Evolutionary conservation across 2,113 vertebrate genomes (phyloP), one percentile per base, ranked within the genome.

Genomic region (Nesoenas mayeri): DNA sequence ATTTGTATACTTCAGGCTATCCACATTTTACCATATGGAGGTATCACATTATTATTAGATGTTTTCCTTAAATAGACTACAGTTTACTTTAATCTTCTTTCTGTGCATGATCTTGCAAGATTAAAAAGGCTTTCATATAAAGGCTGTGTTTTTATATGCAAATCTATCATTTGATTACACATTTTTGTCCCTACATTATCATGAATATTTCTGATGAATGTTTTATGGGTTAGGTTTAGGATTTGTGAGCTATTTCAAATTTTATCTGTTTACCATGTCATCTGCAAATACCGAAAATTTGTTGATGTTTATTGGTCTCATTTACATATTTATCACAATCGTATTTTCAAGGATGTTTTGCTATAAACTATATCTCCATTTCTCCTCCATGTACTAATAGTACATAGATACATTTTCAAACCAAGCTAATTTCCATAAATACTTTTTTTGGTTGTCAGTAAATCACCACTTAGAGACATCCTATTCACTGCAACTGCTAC

Each of bases 311-410:
- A 97, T 97, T 97, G 91, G 91, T 96, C 77, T 97, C 89, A 97
- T 98, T 98, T 98, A 91, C 97, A 97, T 98, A 97, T 98, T 98
- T 96, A 97, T 98, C 96, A 97, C 75, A 88, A 71, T 97, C 89
- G 69, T 93, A 79, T 96, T 98, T 98, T 97, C 96, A 97, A 97
- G 95, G 94, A 94, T 95, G 94, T 95, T 97, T 94, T 95, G 62
- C 91, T 97, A 71, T 94, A 96, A 96, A 93, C 66, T 93, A 66
- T 91, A 80, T 86, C 72, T 79, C 82, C 89, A 79, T 94, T 98
- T 97, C 95, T 93, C 82, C 93, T 91, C 83, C 61, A 89, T 64
- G 71, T 96, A 94, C 29, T 94, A 96, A 85, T 79, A 92, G 69
- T 73, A 92, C 60, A 14, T 65, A 74, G 87, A 97, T 94, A n/a